A percentile compares a stretch with the other conserved stretches of the same genome.
These are phyloP conservation scores for Trachelus iudaicus DNA, from an alignment of 2,888 invertebrate species.

Conservation along the genomic window DNA sequence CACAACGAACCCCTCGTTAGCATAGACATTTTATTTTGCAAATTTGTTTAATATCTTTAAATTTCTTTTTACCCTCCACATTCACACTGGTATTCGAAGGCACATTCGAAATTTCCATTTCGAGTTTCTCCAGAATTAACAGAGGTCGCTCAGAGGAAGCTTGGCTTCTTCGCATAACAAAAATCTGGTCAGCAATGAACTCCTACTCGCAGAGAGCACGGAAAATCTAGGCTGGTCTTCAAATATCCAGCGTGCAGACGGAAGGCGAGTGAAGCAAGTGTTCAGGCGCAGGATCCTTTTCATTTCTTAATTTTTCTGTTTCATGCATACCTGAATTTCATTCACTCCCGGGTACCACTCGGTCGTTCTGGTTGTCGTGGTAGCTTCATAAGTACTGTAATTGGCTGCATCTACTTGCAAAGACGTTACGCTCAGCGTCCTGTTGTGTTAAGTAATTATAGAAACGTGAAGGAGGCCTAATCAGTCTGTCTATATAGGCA, in stretches of 20 bases:
- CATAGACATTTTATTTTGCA: not conserved
- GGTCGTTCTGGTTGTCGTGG: not conserved
- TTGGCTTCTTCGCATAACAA: too few species aligned
- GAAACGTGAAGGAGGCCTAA: not conserved
- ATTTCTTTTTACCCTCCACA: not conserved
- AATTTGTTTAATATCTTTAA: not conserved
- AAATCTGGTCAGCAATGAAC: too few species aligned
- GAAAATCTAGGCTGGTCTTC: too few species aligned
- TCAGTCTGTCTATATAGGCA: not conserved
- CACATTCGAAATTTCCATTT: too few species aligned
- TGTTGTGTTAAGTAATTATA: not conserved
- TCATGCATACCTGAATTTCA: not conserved
- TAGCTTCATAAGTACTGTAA: not conserved
- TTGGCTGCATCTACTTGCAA: not conserved
- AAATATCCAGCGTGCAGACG: too few species aligned
- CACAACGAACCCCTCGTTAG: not conserved
- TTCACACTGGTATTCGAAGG: too few species aligned
- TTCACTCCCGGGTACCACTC: not conserved
- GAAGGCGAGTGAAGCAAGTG: too few species aligned
- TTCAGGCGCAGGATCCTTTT: not conserved
- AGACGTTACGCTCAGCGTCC: not conserved
- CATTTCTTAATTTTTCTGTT: not conserved
- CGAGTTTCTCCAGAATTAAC: too few species aligned
- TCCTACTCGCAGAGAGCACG: too few species aligned
- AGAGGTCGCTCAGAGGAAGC: too few species aligned